These are phyloP conservation scores for Potamilus streckersoni DNA, from an alignment of 1,140 invertebrate genomes.

Conservation along the genomic window DNA sequence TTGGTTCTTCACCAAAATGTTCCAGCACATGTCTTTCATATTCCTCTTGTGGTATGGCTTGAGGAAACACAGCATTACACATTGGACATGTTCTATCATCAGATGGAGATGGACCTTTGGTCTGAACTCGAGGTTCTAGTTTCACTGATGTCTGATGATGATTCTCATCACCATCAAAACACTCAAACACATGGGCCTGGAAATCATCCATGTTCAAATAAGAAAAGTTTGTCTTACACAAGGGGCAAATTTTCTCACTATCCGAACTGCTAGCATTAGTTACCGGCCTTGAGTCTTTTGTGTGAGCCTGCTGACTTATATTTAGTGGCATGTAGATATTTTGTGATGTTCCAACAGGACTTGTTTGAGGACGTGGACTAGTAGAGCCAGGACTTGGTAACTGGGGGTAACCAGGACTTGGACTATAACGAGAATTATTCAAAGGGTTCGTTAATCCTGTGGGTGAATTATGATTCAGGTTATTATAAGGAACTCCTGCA, in stretches of 20 bases:
- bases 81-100: slow-evolving; percentile 47
- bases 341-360: too few relatives aligned
- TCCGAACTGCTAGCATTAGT: too few relatives aligned
- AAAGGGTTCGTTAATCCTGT: too few relatives aligned
- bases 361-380: too few relatives aligned
- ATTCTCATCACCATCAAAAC: slow-evolving; percentile 46
- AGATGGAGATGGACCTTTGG: neutral
- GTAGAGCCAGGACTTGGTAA: too few relatives aligned
- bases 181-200: slow-evolving; percentile 56
- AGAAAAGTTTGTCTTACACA: slow-evolving; percentile 45
- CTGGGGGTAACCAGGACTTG: too few relatives aligned
- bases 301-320: too few relatives aligned
- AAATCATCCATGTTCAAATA: slow-evolving; percentile 49
- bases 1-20: slow-evolving; percentile 51
- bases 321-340: too few relatives aligned
- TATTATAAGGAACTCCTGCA: too few relatives aligned
- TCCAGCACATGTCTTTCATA: slow-evolving; percentile 55
- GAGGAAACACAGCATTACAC: slow-evolving; percentile 44
- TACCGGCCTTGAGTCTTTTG: too few relatives aligned
- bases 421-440: too few relatives aligned
- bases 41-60: slow-evolving; percentile 35
- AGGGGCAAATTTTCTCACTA: slow-evolving; percentile 42
- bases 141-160: slow-evolving; percentile 23
- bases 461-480: too few relatives aligned
- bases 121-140: slow-evolving; percentile 32